phyloP scores from a whole-genome alignment of 2,113 vertebrate genomes.

The Axis porcinus region DNA sequence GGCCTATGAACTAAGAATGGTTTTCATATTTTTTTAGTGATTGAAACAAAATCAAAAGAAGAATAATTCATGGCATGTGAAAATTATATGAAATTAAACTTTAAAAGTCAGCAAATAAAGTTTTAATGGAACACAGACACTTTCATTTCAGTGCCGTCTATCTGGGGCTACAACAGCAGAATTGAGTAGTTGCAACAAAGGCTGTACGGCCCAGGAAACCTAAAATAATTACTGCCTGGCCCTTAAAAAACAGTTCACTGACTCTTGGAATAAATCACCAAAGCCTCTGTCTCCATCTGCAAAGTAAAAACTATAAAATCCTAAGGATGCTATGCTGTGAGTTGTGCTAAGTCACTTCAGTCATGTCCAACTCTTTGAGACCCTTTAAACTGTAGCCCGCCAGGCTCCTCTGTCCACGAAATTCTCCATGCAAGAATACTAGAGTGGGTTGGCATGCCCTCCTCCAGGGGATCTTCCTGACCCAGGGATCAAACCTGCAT shows the following conservation, averaged over 20 bases:
- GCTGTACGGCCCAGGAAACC: neutral
- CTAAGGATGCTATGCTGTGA: neutral
- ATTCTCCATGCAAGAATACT: neutral
- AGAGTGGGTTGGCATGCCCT: neutral
- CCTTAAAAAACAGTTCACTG: neutral
- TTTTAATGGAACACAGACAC: neutral
- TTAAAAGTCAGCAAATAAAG: neutral
- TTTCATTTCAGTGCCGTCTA: neutral
- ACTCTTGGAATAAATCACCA: neutral
- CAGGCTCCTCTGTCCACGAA: neutral
- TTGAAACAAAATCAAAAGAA: neutral
- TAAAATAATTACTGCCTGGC: neutral
- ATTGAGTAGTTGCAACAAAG: neutral
- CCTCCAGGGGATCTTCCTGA: neutral
- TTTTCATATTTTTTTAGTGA: neutral
- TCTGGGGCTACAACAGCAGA: no score
- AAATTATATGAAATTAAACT: neutral
- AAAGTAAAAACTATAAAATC: slow-evolving; percentile 2
- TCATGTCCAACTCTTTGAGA: neutral
- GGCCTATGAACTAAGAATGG: neutral
- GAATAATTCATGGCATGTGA: neutral
- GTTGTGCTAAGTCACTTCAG: neutral
- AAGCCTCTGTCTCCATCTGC: neutral
- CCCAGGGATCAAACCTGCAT: neutral
- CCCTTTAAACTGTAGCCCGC: neutral